These are phyloP conservation scores for Physella acuta DNA, from an alignment of 1,140 invertebrate species.

Conservation along the genomic window DNA sequence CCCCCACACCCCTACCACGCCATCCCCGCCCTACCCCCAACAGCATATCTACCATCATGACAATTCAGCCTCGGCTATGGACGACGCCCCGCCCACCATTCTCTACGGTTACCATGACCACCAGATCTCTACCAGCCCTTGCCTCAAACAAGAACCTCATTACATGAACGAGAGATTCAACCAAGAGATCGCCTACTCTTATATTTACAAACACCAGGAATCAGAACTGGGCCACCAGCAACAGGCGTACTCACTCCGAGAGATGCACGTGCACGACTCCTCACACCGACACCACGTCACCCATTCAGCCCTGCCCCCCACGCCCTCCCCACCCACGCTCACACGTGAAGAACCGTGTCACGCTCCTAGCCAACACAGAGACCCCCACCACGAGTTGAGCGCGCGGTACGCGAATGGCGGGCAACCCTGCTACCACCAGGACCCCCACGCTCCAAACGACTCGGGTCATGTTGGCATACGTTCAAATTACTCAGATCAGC, in stretches of 20 bases:
- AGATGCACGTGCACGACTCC: not conserved
- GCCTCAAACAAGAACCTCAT: not conserved
- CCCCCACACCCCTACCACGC: not conserved
- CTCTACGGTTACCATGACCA: not conserved
- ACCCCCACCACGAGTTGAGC: not conserved
- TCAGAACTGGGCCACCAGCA: not conserved
- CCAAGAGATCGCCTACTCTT: not conserved
- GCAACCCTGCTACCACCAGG: not conserved
- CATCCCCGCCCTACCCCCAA: not conserved
- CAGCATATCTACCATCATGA: not conserved
- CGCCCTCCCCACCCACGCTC: not conserved
- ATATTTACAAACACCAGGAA: not conserved
- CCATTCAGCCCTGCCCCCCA: not conserved
- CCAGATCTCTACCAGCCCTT: too few relatives aligned
- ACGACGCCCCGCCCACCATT: not conserved
- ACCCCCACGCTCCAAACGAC: not conserved
- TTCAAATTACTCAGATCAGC: too few relatives aligned
- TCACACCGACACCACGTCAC: not conserved
- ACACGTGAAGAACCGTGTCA: not conserved
- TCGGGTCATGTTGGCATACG: too few relatives aligned
- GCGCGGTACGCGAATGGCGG: not conserved
- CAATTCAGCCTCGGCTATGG: not conserved
- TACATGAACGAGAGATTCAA: not conserved
- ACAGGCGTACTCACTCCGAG: not conserved
- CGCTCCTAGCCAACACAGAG: not conserved